Conservation (phyloP, 2,888 invertebrate genomes). For the Nephrotoma guestfalica region DNA sequence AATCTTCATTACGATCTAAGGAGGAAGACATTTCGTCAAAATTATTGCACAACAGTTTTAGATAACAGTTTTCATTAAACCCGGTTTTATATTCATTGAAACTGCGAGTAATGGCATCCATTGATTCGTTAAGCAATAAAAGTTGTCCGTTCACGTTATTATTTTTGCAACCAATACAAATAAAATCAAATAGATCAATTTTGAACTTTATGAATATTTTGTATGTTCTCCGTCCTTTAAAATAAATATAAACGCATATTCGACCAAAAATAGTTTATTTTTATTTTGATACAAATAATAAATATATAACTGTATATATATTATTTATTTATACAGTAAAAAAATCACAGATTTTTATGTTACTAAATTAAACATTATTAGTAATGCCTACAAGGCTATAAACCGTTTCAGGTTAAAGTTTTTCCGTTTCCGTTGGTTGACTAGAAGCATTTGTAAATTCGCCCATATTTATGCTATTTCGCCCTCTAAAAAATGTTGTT, state of each 20-base stretch:
- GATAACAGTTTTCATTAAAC: too few relatives aligned
- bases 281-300: background rate
- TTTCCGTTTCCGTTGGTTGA: slow-evolving; percentile 43
- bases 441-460: slow-evolving; percentile 43
- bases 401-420: background rate
- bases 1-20: too few relatives aligned
- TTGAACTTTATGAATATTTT: too few relatives aligned
- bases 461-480: slow-evolving; percentile 43
- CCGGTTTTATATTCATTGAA: too few relatives aligned
- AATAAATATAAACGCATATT: background rate
- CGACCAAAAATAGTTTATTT: background rate
- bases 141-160: too few relatives aligned
- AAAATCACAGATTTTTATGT: background rate
- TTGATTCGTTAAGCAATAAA: too few relatives aligned
- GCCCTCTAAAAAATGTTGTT: slow-evolving; percentile 14
- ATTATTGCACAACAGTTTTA: too few relatives aligned
- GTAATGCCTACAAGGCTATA: background rate
- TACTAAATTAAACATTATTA: background rate
- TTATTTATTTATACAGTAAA: background rate
- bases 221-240: background rate
- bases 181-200: too few relatives aligned
- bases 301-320: background rate
- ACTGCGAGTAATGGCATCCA: too few relatives aligned
- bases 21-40: too few relatives aligned
- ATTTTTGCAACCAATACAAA: too few relatives aligned